phyloP scores from a whole-genome alignment of 2,113 vertebrate species.

The Microcebus jonahi region DNA sequence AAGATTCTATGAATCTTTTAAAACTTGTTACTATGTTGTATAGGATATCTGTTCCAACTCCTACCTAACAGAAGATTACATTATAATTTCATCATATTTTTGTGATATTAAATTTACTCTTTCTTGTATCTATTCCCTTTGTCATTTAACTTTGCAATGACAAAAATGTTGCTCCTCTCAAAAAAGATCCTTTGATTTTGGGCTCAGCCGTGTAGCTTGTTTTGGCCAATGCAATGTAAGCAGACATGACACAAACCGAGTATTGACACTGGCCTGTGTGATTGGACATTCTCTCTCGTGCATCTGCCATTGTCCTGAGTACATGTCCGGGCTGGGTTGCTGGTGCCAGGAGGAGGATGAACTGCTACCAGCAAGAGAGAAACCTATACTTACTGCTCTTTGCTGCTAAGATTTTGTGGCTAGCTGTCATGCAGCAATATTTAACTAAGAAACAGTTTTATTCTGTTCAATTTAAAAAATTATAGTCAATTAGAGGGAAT shows the following conservation, averaged over 20 bases:
- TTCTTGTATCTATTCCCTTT: neutral
- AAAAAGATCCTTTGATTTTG: neutral
- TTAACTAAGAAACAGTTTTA: neutral
- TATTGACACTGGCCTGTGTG: neutral
- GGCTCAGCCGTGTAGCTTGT: neutral
- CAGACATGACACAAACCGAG: neutral
- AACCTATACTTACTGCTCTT: neutral
- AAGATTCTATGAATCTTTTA: too few species aligned
- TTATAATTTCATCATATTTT: neutral
- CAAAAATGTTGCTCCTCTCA: neutral
- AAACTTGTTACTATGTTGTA: too few species aligned
- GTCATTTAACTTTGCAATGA: neutral
- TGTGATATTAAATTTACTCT: neutral
- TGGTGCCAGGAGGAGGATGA: neutral
- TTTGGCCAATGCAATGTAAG: neutral
- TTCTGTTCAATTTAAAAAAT: neutral
- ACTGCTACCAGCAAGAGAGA: neutral
- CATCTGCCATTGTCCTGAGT: neutral
- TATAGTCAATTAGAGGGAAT: neutral
- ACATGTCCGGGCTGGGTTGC: neutral
- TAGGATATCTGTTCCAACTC: too few species aligned
- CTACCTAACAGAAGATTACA: too few species aligned
- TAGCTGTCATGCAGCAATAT: neutral
- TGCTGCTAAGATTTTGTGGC: neutral
- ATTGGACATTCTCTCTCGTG: neutral